These are phyloP conservation scores for Drosophila parvula DNA, from an alignment of 1,140 invertebrate species.

Conservation along the genomic window DNA sequence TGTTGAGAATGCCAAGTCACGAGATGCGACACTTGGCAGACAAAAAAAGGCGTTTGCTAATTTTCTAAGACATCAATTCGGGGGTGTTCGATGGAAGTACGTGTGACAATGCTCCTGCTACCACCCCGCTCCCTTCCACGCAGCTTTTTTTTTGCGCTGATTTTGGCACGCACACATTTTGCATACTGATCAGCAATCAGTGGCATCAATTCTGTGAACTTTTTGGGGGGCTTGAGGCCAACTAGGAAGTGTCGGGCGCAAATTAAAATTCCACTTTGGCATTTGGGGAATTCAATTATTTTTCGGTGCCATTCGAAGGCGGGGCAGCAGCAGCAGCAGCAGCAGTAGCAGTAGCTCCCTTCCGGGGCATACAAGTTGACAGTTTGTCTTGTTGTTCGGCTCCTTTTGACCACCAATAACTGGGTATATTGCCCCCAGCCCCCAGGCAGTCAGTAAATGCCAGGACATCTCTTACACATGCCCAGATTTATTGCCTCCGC, in stretches of 20 bases:
- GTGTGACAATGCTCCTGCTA: slow-evolving; percentile 67
- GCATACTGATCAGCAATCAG: slow-evolving; percentile 82
- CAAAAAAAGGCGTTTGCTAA: slow-evolving; percentile 57
- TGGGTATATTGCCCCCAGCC: slow-evolving; percentile 24
- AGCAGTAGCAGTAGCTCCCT: slow-evolving; percentile 4
- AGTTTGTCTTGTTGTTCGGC: slow-evolving; percentile 45
- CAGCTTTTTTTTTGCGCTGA: slow-evolving; percentile 69
- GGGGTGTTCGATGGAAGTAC: slow-evolving; percentile 58
- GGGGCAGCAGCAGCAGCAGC: slow-evolving; percentile 1
- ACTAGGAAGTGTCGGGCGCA: slow-evolving; percentile 56
- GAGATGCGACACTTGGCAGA: slow-evolving; percentile 17
- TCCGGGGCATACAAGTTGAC: slow-evolving; percentile 62
- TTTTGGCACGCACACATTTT: slow-evolving; percentile 81
- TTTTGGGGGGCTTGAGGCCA: slow-evolving; percentile 21
- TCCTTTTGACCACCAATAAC: slow-evolving; percentile 64
- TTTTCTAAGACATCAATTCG: slow-evolving; percentile 81
- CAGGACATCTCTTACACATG: slow-evolving; percentile 45
- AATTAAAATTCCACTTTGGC: slow-evolving; percentile 82
- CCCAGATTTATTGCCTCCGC: slow-evolving; percentile 69
- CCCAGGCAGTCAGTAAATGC: slow-evolving; percentile 25
- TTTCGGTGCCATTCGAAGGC: slow-evolving; percentile 47
- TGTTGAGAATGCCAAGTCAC: slow-evolving; percentile 53
- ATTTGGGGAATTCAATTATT: slow-evolving; percentile 83
- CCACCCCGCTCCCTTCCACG: slow-evolving; percentile 9
- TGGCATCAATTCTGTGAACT: slow-evolving; percentile 39